Conservation (phyloP, 2,888 invertebrate genomes). For the Mechanitis mazaeus region DNA sequence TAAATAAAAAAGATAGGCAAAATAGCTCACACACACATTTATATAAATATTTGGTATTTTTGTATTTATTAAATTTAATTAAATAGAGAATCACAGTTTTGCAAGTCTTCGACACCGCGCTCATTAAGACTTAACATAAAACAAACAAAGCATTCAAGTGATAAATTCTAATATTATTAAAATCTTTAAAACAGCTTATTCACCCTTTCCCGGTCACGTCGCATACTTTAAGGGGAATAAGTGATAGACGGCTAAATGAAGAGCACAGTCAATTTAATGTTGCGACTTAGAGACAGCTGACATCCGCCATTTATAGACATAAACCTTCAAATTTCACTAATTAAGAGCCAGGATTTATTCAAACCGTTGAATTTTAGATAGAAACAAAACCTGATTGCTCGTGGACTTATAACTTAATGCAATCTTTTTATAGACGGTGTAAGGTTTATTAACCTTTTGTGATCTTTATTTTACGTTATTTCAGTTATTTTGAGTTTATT, state of each 20-base stretch:
- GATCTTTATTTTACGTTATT: neutral
- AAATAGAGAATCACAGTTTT: no score
- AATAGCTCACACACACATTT: no score
- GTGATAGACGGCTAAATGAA: constrained; percentile 23
- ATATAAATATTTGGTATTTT: no score
- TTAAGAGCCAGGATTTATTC: constrained; percentile 68
- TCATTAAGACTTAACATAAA: constrained; percentile 3
- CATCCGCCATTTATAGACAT: constrained; percentile 53
- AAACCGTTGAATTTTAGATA: constrained; percentile 69
- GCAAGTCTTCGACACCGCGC: neutral
- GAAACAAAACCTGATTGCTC: constrained; percentile 75
- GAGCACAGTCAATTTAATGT: constrained; percentile 23
- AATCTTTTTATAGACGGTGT: constrained; percentile 59
- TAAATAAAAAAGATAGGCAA: no score
- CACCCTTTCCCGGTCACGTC: constrained; percentile 18
- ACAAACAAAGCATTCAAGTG: constrained; percentile 3
- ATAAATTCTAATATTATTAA: constrained; percentile 15
- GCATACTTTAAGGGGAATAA: constrained; percentile 12
- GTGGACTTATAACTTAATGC: constrained; percentile 76
- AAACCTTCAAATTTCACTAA: constrained; percentile 68
- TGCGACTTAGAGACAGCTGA: constrained; percentile 46
- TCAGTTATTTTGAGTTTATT: no score
- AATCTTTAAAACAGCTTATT: constrained; percentile 8
- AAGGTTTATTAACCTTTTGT: constrained; percentile 9
- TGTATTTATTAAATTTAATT: no score